Evolutionary conservation across 2,888 invertebrate genomes (phyloP).

Genomic region (Limnephilus rhombicus): DNA sequence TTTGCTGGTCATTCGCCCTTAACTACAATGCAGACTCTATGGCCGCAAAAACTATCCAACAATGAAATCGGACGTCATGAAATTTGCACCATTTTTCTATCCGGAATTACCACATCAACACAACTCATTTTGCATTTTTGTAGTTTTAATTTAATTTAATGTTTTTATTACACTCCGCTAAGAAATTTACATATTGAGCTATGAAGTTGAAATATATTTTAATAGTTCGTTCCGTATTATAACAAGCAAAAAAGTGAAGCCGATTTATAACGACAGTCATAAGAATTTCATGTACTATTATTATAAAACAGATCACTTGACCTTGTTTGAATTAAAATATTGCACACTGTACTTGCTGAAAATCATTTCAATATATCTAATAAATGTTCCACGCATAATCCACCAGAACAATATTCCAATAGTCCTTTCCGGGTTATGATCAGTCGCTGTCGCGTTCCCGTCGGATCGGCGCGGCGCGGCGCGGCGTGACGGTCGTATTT

Average conservation of each 20-base stretch:
- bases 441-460: background rate
- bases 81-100: background rate
- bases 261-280: background rate
- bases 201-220: no score
- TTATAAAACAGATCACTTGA: background rate
- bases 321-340: no score
- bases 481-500: conserved; percentile 19
- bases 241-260: no score
- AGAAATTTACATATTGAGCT: no score
- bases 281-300: background rate
- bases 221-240: background rate
- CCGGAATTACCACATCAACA: no score
- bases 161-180: no score
- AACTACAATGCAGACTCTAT: no score
- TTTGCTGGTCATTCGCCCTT: no score
- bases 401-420: background rate
- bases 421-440: background rate
- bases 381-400: background rate
- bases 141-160: no score
- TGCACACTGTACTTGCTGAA: background rate
- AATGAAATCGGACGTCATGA: background rate
- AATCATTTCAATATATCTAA: background rate
- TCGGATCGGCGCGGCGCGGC: no score
- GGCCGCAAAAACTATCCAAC: background rate
- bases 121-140: no score